Evolutionary conservation across 2,113 vertebrate species (phyloP).

Genomic region (Hymenochirus boettgeri): DNA sequence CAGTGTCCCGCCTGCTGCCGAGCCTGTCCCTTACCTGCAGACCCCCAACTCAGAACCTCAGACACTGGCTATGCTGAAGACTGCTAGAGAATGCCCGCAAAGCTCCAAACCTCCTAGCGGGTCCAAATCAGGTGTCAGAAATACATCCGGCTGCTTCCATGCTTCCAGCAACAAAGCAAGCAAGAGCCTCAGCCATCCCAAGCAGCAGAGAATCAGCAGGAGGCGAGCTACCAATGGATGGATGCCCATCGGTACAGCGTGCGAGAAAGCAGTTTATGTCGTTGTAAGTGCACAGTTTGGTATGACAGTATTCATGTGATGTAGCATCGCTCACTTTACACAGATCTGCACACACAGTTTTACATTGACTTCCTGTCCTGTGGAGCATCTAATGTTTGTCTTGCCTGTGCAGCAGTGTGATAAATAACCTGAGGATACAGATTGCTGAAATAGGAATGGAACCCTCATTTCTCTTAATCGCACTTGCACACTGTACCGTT

Average conservation of each 20-base stretch:
- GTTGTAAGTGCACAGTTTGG: slow-evolving; percentile 81
- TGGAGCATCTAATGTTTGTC: no score
- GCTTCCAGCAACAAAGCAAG: slow-evolving; percentile 72
- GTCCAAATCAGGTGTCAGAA: slow-evolving; percentile 80
- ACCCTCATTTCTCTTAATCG: no score
- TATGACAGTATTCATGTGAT: no score
- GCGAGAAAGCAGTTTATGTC: slow-evolving; percentile 90
- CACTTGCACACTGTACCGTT: no score
- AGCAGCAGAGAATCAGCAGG: slow-evolving; percentile 77
- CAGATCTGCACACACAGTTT: no score
- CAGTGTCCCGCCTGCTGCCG: slow-evolving; percentile 85
- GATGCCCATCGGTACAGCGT: slow-evolving; percentile 82
- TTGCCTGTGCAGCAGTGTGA: no score
- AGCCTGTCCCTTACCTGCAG: slow-evolving; percentile 84
- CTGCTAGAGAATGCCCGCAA: slow-evolving; percentile 83
- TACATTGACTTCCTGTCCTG: no score
- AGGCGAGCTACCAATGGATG: slow-evolving; percentile 90
- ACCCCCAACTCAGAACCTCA: slow-evolving; percentile 86
- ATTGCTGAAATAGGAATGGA: no score
- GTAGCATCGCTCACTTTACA: no score
- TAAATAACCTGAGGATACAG: no score
- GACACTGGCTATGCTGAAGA: slow-evolving; percentile 68
- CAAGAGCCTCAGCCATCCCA: slow-evolving; percentile 65
- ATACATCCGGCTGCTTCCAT: slow-evolving; percentile 69
- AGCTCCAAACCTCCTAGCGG: slow-evolving; percentile 88